phyloP scores from a whole-genome alignment of 2,113 vertebrate species.

The Tichodroma muraria region DNA sequence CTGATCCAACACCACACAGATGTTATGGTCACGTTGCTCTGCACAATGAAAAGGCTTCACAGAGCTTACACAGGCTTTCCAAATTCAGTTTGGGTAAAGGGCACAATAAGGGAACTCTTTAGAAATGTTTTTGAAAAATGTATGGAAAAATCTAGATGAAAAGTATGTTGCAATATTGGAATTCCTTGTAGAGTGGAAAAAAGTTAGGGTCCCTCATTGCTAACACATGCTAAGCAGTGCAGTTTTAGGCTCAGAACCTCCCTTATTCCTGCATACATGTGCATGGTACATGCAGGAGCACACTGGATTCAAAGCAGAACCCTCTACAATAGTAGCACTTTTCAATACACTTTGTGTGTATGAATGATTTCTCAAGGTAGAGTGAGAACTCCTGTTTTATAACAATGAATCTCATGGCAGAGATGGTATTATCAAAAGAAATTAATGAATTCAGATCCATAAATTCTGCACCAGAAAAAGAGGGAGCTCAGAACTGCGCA shows the following conservation, averaged over 20 bases:
- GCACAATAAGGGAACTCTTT: neutral
- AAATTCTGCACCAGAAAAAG: neutral
- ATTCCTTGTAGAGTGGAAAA: neutral
- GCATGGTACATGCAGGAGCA: neutral
- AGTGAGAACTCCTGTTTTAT: neutral
- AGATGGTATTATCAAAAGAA: neutral
- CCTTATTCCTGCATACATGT: neutral
- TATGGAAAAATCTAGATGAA: neutral
- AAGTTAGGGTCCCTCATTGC: neutral
- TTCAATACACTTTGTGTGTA: neutral
- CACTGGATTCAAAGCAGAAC: neutral
- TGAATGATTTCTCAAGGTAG: neutral
- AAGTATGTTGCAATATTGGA: neutral
- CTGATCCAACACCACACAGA: neutral
- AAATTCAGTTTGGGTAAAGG: neutral
- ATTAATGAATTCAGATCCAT: neutral
- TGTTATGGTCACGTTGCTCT: fast-evolving
- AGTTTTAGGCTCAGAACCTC: neutral
- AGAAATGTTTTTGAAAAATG: neutral
- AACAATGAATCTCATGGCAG: neutral
- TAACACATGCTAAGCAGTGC: neutral
- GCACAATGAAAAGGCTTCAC: neutral
- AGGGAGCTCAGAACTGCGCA: neutral
- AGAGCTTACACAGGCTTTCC: neutral
- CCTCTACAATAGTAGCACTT: neutral